These are phyloP conservation scores for Silurus aristotelis DNA, from an alignment of 2,797 vertebrate genomes.

Conservation along the genomic window DNA sequence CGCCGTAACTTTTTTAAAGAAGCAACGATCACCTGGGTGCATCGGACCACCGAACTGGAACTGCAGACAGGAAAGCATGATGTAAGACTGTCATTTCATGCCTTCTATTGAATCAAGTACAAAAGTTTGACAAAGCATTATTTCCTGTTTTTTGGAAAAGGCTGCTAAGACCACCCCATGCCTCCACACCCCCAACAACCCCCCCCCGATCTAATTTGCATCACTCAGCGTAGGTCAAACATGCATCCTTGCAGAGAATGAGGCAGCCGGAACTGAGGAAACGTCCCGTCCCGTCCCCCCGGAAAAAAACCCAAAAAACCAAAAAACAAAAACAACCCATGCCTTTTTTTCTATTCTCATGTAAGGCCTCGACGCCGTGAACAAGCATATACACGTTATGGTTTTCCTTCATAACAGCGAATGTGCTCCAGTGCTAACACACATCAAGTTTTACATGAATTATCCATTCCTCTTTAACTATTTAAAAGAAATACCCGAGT, in stretches of 20 bases:
- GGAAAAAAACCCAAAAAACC: too few species aligned
- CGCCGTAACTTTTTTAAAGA: constrained; percentile 30
- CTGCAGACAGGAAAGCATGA: constrained; percentile 7
- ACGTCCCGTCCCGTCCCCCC: too few species aligned
- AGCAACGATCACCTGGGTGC: constrained; percentile 19
- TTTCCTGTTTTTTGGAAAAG: constrained; percentile 28
- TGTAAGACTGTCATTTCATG: constrained; percentile 20
- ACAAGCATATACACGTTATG: constrained; percentile 16
- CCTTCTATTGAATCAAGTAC: constrained; percentile 18
- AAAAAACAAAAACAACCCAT: not conserved
- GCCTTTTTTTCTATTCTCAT: constrained; percentile 16
- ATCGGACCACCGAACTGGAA: constrained; percentile 33
- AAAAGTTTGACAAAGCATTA: constrained; percentile 14
- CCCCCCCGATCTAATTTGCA: constrained; percentile 12
- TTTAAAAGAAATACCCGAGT: constrained; percentile 29
- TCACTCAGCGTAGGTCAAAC: not conserved
- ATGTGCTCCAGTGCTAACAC: constrained; percentile 12
- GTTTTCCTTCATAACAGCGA: constrained; percentile 13
- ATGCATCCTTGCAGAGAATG: not conserved
- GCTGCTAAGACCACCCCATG: not conserved
- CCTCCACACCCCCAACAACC: too few species aligned
- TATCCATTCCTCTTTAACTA: constrained; percentile 47
- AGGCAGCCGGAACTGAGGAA: constrained; percentile 7
- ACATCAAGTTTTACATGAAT: constrained; percentile 15
- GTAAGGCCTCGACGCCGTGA: constrained; percentile 29